These are phyloP conservation scores for Cottoperca gobio DNA, from an alignment of 2,797 vertebrate species.

Conservation along the genomic window DNA sequence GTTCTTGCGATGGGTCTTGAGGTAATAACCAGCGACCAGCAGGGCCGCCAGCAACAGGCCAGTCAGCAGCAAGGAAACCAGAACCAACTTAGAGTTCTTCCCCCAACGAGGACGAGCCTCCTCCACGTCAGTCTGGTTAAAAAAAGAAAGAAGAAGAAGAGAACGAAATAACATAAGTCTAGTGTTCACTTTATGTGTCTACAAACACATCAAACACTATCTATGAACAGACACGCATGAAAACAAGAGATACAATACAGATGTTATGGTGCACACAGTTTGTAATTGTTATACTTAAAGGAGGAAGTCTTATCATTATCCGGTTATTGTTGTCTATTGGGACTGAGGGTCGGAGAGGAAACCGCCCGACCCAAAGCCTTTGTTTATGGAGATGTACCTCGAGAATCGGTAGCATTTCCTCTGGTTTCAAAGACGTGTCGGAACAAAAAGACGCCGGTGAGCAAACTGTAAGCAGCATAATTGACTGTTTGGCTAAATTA, in stretches of 20 bases:
- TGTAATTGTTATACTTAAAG: neutral
- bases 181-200: neutral
- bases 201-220: neutral
- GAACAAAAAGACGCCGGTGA: slow-evolving; percentile 16
- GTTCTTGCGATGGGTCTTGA: slow-evolving; percentile 89
- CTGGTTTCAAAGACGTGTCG: slow-evolving; percentile 8
- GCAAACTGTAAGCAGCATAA: slow-evolving; percentile 2
- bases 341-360: neutral
- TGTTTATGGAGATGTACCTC: slow-evolving; percentile 7
- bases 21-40: slow-evolving; percentile 88
- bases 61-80: slow-evolving; percentile 90
- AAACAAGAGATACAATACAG: neutral
- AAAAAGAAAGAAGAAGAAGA: too few relatives aligned
- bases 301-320: neutral
- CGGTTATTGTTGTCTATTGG: neutral
- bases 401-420: neutral
- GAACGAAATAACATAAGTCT: neutral
- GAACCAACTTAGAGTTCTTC: slow-evolving; percentile 85
- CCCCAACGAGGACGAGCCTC: slow-evolving; percentile 72
- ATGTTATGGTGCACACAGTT: neutral
- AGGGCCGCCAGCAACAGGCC: slow-evolving; percentile 90
- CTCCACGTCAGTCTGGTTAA: slow-evolving; percentile 75
- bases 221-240: neutral
- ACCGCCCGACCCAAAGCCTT: neutral
- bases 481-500: slow-evolving; percentile 14